Percentiles rank a stretch among this genome's conserved stretches.
These are phyloP conservation scores for Lampropteryx suffumata DNA, from an alignment of 2,888 invertebrate genomes.

Conservation along the genomic window DNA sequence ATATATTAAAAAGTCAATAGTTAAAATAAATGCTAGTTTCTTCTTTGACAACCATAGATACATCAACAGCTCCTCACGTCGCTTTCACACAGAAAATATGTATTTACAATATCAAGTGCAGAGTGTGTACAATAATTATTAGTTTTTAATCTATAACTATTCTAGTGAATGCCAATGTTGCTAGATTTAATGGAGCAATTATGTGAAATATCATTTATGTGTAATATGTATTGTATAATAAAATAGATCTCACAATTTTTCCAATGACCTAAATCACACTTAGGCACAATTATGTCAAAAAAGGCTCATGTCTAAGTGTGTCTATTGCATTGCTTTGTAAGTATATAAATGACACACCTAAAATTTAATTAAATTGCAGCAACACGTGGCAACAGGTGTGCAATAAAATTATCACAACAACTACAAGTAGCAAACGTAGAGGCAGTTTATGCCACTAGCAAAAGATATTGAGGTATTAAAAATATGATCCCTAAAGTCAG, in stretches of 20 bases:
- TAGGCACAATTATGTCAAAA: slow-evolving; percentile 1
- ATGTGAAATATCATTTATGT: neutral
- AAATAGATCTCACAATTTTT: neutral
- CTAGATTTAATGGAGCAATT: neutral
- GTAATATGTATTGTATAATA: slow-evolving; percentile 1
- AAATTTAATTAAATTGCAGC: neutral
- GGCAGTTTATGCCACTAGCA: too few species aligned
- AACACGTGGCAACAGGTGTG: too few species aligned
- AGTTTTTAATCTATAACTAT: too few species aligned
- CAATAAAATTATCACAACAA: too few species aligned
- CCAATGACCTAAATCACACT: neutral
- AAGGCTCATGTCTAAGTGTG: neutral
- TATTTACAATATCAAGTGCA: slow-evolving; percentile 23
- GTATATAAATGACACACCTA: too few species aligned
- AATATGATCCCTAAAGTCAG: too few species aligned
- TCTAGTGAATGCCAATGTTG: too few species aligned
- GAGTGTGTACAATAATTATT: slow-evolving; percentile 17
- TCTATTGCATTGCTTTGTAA: neutral
- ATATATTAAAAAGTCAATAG: too few species aligned
- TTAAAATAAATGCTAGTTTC: neutral
- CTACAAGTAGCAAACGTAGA: too few species aligned
- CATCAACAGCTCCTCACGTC: neutral
- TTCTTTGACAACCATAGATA: slow-evolving; percentile 3
- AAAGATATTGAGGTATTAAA: too few species aligned
- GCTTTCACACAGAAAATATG: slow-evolving; percentile 4